Conservation (phyloP, 2,113 vertebrate species). For the Herpailurus yagouaroundi region DNA sequence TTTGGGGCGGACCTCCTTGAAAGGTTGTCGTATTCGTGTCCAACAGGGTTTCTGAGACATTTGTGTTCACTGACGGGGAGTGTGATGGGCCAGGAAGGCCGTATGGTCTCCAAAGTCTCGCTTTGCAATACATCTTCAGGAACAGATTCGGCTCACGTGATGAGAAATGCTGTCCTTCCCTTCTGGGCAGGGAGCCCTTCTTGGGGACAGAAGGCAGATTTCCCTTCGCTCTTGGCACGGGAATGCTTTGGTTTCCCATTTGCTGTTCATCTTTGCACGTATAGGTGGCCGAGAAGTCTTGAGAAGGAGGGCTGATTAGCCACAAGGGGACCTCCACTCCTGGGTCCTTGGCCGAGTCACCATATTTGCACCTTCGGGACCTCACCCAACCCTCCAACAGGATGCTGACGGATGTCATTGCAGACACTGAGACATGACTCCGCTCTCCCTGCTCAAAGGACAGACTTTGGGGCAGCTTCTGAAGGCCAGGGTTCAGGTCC, state of each 20-base stretch:
- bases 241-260: background rate
- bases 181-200: background rate
- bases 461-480: background rate
- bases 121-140: background rate
- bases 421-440: background rate
- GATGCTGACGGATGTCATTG: background rate
- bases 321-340: background rate
- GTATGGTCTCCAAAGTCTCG: accelerated
- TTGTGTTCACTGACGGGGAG: background rate
- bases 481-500: background rate
- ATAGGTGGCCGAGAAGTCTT: background rate
- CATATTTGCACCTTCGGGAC: accelerated
- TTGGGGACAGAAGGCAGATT: background rate
- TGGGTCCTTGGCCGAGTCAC: background rate
- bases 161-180: background rate
- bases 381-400: background rate
- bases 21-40: background rate
- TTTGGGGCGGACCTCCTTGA: background rate
- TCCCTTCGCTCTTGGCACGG: background rate
- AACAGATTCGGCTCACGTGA: background rate
- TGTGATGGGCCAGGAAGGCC: background rate
- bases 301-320: background rate
- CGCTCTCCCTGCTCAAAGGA: background rate
- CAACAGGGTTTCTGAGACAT: background rate
- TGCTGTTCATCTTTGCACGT: background rate